Base-by-base conservation (phyloP, 2,113 vertebrate genomes). In the Larimichthys crocea region DNA sequence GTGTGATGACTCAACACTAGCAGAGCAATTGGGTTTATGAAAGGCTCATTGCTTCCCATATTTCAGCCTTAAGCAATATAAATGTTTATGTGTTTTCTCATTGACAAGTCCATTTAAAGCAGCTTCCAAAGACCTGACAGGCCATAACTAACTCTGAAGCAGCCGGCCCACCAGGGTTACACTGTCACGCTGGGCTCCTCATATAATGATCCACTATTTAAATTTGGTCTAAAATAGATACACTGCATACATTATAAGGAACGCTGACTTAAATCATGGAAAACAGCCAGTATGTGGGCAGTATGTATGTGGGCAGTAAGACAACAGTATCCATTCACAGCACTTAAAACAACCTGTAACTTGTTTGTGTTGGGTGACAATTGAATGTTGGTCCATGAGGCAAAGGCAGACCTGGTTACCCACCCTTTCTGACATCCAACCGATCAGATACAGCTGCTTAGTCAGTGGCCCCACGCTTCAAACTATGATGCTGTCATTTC, bases 1-100 rank as follows among this genome's bases (percentile, higher is more conserved):
- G 75, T 79, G 57, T 75, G 84, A 88, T 80, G 72, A 80, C 76
- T 86, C 78, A 86, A 85, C 67, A 76, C 60, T 68, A 61, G 76
- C 57, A 74, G 83, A 86, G 81, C 73, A 79, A 73, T 79, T 79
- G 63, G 76, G 83, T 89, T 90, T 90, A 87, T 88, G 82, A 83
- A 84, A 85, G 71, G 82, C 82, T 91, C 86, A 89, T 86, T 90
- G 81, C 83, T 61, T 82, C 69, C 75, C 84, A 82, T 87, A 82
- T 88, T 86, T 92, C 82, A 91, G 76, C 85, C 84, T 62, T 82
- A 80, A 88, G 77, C 79, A 71, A 76, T 86, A 83, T 83, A 86
- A 86, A 86, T 89, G 73, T 80, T 83, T 78, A 56, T 87, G 78
- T 84, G 70, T 91, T 89, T 88, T 53, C 74, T 64, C 67, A 82